phyloP scores from a whole-genome alignment of 2,797 vertebrate genomes.

The Rousettus madagascariensis region DNA sequence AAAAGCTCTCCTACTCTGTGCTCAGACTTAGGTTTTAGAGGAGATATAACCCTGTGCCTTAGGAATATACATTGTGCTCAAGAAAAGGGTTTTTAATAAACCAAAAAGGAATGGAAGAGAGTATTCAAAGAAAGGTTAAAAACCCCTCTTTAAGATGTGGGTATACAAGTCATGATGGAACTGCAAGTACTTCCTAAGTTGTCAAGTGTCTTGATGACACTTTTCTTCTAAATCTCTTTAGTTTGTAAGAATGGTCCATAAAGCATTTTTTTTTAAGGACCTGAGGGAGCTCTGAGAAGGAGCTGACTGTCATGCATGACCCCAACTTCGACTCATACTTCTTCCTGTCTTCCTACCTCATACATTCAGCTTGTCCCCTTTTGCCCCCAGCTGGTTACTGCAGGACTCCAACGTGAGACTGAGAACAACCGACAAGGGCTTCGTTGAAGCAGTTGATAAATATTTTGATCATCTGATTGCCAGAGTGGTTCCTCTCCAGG shows the following conservation, averaged over 20 bases:
- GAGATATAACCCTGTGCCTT: neutral
- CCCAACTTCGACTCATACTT: rapidly evolving
- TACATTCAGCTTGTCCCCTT: neutral
- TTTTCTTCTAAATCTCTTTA: neutral
- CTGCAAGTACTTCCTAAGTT: neutral
- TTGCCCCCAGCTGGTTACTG: constrained; percentile 90
- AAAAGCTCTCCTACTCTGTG: neutral
- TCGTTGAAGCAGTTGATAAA: constrained; percentile 89
- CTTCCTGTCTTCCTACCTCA: neutral
- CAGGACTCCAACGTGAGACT: constrained; percentile 89
- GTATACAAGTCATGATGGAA: rapidly evolving
- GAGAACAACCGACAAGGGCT: constrained; percentile 90
- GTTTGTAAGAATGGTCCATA: neutral
- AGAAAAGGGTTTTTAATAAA: neutral
- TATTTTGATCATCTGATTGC: constrained; percentile 93
- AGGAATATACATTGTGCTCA: neutral
- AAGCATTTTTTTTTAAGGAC: neutral
- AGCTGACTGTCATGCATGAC: neutral
- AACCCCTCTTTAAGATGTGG: neutral
- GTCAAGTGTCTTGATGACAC: neutral
- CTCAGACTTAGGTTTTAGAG: neutral
- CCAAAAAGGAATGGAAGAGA: neutral
- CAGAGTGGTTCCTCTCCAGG: constrained; percentile 91
- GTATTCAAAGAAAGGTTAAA: neutral
- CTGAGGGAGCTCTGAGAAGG: neutral